Evolutionary conservation across 2,113 vertebrate species (phyloP).

Genomic region (Sula dactylatra): DNA sequence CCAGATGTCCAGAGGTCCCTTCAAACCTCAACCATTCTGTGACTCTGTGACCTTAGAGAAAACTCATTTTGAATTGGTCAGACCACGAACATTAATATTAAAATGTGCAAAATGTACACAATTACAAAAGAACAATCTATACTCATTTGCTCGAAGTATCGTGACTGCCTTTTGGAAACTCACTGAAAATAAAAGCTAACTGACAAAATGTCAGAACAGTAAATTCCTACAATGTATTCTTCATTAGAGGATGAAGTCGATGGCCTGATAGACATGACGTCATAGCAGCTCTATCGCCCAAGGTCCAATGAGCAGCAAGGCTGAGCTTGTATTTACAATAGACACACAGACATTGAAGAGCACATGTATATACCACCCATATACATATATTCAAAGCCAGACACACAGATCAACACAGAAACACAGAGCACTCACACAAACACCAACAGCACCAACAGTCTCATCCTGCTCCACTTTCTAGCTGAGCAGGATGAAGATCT

Average conservation of each 20-base stretch:
- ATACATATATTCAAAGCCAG: not conserved
- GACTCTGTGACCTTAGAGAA: not conserved
- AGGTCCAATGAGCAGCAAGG: not conserved
- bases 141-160: not conserved
- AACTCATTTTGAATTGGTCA: not conserved
- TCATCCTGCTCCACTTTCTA: not conserved
- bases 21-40: not conserved
- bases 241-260: not conserved
- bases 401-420: not conserved
- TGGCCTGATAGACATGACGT: not conserved
- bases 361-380: no score
- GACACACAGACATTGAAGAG: not conserved
- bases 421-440: not conserved
- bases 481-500: not conserved
- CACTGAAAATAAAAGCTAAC: not conserved
- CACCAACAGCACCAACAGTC: no score
- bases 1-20: not conserved
- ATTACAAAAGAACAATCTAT: not conserved
- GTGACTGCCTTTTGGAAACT: not conserved
- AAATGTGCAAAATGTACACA: not conserved
- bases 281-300: not conserved
- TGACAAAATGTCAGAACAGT: not conserved
- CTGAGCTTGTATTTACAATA: not conserved
- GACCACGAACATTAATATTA: not conserved
- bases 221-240: not conserved